Conservation (phyloP, 2,797 vertebrate genomes). For the Cryptoprocta ferox region DNA sequence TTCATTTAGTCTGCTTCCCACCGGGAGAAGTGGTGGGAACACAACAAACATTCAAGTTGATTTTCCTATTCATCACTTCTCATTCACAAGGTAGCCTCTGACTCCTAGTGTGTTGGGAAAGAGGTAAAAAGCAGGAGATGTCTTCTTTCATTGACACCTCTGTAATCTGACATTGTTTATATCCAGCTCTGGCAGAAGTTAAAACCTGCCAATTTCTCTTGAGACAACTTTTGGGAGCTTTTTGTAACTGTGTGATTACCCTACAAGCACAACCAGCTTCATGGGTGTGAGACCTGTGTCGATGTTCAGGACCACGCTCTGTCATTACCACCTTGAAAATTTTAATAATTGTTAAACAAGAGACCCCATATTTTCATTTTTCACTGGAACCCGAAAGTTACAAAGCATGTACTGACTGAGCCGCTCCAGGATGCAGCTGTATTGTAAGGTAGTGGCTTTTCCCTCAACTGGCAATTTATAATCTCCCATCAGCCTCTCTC, state of each 20-base stretch:
- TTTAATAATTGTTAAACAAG: background rate
- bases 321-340: background rate
- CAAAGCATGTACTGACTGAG: background rate
- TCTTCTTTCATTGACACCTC: background rate
- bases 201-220: background rate
- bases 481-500: background rate
- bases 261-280: background rate
- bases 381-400: background rate
- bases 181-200: background rate
- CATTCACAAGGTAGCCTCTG: too few species aligned
- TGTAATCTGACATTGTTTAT: background rate
- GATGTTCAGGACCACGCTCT: background rate
- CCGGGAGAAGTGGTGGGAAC: too few species aligned
- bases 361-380: background rate
- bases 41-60: background rate
- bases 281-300: background rate
- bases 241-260: background rate
- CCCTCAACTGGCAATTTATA: background rate
- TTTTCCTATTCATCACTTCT: background rate
- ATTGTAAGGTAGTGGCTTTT: rapidly evolving
- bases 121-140: background rate
- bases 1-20: background rate
- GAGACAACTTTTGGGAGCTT: background rate
- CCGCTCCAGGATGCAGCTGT: background rate
- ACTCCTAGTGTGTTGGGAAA: background rate